Conservation (phyloP, 2,797 vertebrate genomes). For the Decapterus maruadsi region DNA sequence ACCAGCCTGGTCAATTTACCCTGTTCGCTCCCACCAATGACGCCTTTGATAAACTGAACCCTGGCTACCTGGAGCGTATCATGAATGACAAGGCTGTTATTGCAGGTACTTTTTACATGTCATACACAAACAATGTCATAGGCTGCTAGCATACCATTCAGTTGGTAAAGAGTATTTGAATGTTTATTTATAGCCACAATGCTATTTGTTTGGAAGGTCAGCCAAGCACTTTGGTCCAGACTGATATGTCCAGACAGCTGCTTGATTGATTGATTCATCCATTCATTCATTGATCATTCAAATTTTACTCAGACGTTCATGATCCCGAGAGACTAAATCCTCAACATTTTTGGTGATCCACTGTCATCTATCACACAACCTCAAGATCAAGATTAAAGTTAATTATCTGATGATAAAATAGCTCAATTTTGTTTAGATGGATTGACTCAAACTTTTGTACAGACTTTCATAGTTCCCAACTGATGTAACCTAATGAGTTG, state of each 20-base stretch:
- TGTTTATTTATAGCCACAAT: background rate
- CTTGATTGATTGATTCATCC: background rate
- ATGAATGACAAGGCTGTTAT: slow-evolving; percentile 89
- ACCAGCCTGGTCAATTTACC: slow-evolving; percentile 91
- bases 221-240: background rate
- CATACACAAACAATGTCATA: too few species aligned
- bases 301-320: background rate
- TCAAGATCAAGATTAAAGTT: background rate
- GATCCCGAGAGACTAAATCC: background rate
- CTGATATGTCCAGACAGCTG: background rate
- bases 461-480: background rate
- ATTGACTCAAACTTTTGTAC: background rate
- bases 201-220: background rate
- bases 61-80: slow-evolving; percentile 88
- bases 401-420: background rate
- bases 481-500: background rate
- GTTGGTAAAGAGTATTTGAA: background rate
- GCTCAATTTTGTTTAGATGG: background rate
- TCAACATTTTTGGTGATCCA: background rate
- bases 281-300: too few species aligned
- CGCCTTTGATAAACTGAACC: slow-evolving; percentile 89
- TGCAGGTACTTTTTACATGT: slow-evolving; percentile 83
- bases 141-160: background rate
- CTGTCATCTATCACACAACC: background rate
- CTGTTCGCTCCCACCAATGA: slow-evolving; percentile 95